Base-by-base conservation (phyloP, 2,888 invertebrate species). In the Aporophyla nigra region DNA sequence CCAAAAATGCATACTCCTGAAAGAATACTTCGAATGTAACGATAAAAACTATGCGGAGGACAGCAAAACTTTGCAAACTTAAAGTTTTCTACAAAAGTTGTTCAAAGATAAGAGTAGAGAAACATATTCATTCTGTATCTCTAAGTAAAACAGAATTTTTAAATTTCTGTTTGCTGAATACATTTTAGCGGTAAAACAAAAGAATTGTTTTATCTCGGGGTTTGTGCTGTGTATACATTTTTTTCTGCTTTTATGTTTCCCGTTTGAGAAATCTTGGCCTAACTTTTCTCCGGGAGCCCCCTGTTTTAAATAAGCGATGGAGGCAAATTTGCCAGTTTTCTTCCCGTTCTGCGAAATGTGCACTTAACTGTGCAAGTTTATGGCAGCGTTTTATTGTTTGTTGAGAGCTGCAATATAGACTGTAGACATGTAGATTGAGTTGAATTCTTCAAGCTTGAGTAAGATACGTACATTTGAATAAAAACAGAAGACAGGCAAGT, bases 1-100 rank as follows among this genome's bases (percentile, higher is more conserved):
- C 98, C 85, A 98, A 94, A 88, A 98, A 98, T 19, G 98, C 97
- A 90, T 98, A 98, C 87, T 98, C 98, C 96, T 98, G 95, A 33
- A 91, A 93, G 16, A 83, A 73, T 0, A 82, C 61, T 78, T 84
- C 62, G 43, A 73, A 67, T 76, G 53, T 87, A 80, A 54, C 62
- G 68, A 82, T 79, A 76, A 78, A 79, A 79, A 74, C 78, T 83
- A 81, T 66, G 71, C 16, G 53, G 24, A 46, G 56, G 74, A 80
- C 74, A 76, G 71, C 49, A 72, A 61, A 83, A 81, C 72, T 82
- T 85, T 43, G 0, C 19, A 70, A 83, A 82, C 74, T 74, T 76
- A 68, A 68, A 77, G 71, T 87, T 74, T 79, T 61, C 61, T 59
- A 73, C 46, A 59, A 76, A 85, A 88, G 46, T 86, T 84, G 43